phyloP scores from a whole-genome alignment of 2,888 invertebrate species.

The Scrobipalpa atriplicella region DNA sequence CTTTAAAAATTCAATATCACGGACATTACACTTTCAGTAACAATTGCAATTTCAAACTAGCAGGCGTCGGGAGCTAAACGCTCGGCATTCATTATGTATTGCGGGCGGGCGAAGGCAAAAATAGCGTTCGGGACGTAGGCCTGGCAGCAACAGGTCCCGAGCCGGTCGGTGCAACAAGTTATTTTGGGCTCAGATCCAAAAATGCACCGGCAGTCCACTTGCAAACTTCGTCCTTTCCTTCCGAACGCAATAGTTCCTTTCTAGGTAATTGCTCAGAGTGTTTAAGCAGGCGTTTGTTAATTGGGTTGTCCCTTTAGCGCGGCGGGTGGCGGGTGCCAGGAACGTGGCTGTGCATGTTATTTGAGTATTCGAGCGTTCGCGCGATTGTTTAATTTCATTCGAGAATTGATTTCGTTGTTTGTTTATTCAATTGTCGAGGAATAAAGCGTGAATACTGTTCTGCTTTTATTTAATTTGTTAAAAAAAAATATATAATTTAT shows the following conservation, averaged over 20 bases:
- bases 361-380: slow-evolving; percentile 20
- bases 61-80: slow-evolving; percentile 52
- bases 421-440: slow-evolving; percentile 30
- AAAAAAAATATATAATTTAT: too few species aligned
- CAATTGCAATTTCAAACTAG: slow-evolving; percentile 26
- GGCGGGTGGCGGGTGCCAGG: not conserved
- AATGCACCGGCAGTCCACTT: slow-evolving; percentile 73
- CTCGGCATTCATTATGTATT: slow-evolving; percentile 79
- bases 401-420: slow-evolving; percentile 34
- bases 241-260: slow-evolving; percentile 17
- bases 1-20: slow-evolving; percentile 31
- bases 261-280: slow-evolving; percentile 27
- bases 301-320: slow-evolving; percentile 18
- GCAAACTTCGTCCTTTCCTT: slow-evolving; percentile 53
- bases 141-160: slow-evolving; percentile 72
- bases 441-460: slow-evolving; percentile 3
- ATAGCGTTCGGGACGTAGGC: slow-evolving; percentile 62
- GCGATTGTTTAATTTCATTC: slow-evolving; percentile 32
- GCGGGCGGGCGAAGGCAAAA: slow-evolving; percentile 65
- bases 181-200: slow-evolving; percentile 80
- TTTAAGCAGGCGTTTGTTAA: slow-evolving; percentile 26
- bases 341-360: slow-evolving; percentile 38
- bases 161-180: slow-evolving; percentile 73
- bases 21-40: slow-evolving; percentile 22
- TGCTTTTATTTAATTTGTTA: too few species aligned